Conservation (phyloP, 2,888 invertebrate species). For the Perizoma flavofasciatum region DNA sequence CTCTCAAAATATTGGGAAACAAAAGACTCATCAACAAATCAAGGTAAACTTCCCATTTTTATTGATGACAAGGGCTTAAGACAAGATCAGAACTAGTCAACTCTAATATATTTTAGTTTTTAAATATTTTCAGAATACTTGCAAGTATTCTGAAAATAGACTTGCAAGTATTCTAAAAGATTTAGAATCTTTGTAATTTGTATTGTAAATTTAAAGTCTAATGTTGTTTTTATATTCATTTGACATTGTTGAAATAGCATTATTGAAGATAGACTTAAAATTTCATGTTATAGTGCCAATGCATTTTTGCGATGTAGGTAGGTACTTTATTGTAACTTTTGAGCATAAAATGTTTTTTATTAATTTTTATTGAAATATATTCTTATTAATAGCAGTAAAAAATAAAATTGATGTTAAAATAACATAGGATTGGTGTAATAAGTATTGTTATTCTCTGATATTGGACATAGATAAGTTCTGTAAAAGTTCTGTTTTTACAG, state of each 20-base stretch:
- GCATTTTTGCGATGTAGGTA: conserved; percentile 41
- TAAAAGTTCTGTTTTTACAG: conserved; percentile 77
- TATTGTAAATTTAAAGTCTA: no score
- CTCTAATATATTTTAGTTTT: no score
- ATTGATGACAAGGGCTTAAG: no score
- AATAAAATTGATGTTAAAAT: conserved; percentile 18
- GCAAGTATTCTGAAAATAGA: no score
- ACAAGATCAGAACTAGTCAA: no score
- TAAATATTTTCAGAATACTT: no score
- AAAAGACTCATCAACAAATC: no score
- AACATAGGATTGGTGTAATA: conserved; percentile 64
- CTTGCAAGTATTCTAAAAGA: no score
- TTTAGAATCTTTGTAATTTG: no score
- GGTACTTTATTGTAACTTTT: conserved; percentile 40
- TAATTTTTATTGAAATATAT: conserved; percentile 32
- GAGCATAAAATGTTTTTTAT: conserved; percentile 44
- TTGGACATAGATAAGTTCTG: conserved; percentile 60
- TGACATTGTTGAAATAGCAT: background rate
- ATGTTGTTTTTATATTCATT: no score
- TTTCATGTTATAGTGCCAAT: conserved; percentile 62
- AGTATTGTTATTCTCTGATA: conserved; percentile 70
- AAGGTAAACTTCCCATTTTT: no score
- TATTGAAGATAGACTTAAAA: conserved; percentile 6
- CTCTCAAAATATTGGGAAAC: no score
- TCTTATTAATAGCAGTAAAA: conserved; percentile 6